Evolutionary conservation across 2,797 vertebrate genomes (phyloP).

Genomic region (Etheostoma nigrum): DNA sequence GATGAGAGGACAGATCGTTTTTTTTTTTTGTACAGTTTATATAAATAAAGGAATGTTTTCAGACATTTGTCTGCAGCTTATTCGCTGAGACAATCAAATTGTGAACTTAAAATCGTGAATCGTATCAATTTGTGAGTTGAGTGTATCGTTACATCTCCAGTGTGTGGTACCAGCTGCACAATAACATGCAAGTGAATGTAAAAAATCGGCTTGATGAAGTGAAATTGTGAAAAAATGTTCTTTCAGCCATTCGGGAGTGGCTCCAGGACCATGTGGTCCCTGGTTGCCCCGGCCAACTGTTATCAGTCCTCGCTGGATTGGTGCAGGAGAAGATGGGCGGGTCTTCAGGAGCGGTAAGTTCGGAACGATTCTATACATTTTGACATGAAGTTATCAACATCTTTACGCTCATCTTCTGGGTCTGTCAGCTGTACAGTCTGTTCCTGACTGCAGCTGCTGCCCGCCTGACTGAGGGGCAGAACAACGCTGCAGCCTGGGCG

Average conservation of each 20-base stretch:
- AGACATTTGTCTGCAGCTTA: too few relatives aligned
- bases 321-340: slow-evolving; percentile 96
- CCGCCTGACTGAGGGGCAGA: slow-evolving; percentile 74
- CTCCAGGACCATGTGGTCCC: slow-evolving; percentile 79
- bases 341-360: slow-evolving; percentile 90
- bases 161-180: fast-evolving
- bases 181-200: background rate
- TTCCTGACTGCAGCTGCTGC: slow-evolving; percentile 91
- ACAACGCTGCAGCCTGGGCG: slow-evolving; percentile 84
- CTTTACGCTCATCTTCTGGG: background rate
- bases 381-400: background rate
- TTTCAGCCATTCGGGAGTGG: slow-evolving; percentile 90
- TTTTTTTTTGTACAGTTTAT: too few relatives aligned
- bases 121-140: too few relatives aligned
- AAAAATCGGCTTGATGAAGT: fast-evolving
- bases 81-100: too few relatives aligned
- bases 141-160: too few relatives aligned
- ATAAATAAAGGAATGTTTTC: too few relatives aligned
- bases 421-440: slow-evolving; percentile 91
- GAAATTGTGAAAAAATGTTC: background rate
- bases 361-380: background rate
- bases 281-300: slow-evolving; percentile 81
- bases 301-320: slow-evolving; percentile 86
- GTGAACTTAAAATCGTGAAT: too few relatives aligned
- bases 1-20: too few relatives aligned